Base-by-base conservation (phyloP, 2,888 invertebrate genomes). In the Yponomeuta malinellus region DNA sequence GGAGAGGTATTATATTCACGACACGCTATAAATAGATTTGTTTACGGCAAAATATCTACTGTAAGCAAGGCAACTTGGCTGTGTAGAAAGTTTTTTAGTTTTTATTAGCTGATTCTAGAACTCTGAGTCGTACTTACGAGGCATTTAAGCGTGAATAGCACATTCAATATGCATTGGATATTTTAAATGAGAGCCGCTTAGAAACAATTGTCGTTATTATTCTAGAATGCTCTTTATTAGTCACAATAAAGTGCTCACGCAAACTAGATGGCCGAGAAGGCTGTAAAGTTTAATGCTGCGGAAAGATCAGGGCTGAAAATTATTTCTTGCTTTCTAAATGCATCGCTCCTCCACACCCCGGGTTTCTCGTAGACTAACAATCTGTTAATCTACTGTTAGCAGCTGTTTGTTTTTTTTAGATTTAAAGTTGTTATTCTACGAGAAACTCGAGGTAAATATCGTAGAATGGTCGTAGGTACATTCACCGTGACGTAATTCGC, bases 1-100 rank as follows among this genome's bases (percentile, higher is more conserved):
- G 12, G 15, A 59, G 15, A 59, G 52, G 52, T 59, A 59, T 67
- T 59, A 59, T 67, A 63, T 71, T 68, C 52, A 59, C 68, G 59
- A 52, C 64, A 63, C 70, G 64, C 63, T 29, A 64, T 29, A 63
- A 59, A 37, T 52, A 63, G 33, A 68, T 48, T 48, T 43, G 68
- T 68, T 68, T 29, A 48, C 52, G 52, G 52, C 12, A 59, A 59
- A 59, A 15, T 59, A 8, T 59, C 52, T 12, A 15, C 52, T 59
- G 52, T 15, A 59, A 15, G 15, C 52, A 59, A 59, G 52, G 2
- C 15, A 15, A 5, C 12, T 59, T 15, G 52, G 52, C 52, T 59
- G 2, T 3, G 15, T 59, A 59, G 52, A 15, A 59, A 59, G 52
- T 12, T 59, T 59, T 59, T 59, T 15, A 15, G 15, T 15, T 12